phyloP scores from a whole-genome alignment of 1,140 invertebrate species.

The Brachionus manjavacas region DNA sequence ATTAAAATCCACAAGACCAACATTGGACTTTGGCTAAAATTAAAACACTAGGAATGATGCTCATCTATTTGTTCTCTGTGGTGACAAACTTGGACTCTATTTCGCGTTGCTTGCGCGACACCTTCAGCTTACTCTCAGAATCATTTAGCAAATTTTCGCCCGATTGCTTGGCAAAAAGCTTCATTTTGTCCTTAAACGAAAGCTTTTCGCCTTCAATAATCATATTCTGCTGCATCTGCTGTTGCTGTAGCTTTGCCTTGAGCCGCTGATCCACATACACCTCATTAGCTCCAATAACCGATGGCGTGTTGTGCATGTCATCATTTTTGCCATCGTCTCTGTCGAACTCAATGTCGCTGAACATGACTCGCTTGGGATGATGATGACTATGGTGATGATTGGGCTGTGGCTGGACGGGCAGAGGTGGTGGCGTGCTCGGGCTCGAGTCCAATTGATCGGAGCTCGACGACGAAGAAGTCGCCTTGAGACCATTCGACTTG shows the following conservation, averaged over 20 bases:
- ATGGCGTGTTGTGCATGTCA: background rate
- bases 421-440: conserved; percentile 23
- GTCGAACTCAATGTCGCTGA: conserved; percentile 24
- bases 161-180: conserved; percentile 39
- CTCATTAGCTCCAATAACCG: conserved; percentile 56
- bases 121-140: background rate
- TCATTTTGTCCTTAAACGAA: conserved; percentile 41
- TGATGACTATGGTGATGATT: background rate
- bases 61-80: background rate
- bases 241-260: conserved; percentile 34
- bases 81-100: conserved; percentile 20
- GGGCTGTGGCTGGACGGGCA: background rate
- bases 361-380: conserved; percentile 33
- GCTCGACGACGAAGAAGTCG: conserved; percentile 14
- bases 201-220: conserved; percentile 36
- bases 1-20: background rate
- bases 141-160: conserved; percentile 28
- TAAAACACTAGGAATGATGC: background rate
- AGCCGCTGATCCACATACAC: conserved; percentile 58
- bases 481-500: background rate
- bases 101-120: conserved; percentile 19
- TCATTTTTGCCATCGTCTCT: conserved; percentile 27
- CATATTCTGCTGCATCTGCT: conserved; percentile 4
- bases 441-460: conserved; percentile 17
- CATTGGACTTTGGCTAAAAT: background rate